Evolutionary conservation across 2,888 invertebrate species (phyloP).

Genomic region (Azorinus chamasolen): DNA sequence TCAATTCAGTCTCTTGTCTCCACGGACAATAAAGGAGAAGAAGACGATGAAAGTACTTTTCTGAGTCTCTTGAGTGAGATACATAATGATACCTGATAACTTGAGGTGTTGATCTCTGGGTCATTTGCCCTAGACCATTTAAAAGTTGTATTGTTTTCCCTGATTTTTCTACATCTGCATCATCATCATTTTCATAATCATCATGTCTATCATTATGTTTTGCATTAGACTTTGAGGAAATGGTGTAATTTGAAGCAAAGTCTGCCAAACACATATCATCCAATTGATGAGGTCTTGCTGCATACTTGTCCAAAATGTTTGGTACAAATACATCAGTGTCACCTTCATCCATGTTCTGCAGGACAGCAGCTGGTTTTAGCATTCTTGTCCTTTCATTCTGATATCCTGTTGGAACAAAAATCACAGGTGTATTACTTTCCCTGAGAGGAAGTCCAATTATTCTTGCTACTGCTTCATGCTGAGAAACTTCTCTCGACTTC

Average conservation of each 20-base stretch:
- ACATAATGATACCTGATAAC: constrained; percentile 39
- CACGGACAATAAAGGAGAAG: constrained; percentile 48
- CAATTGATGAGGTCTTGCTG: constrained; percentile 32
- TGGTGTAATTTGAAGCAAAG: constrained; percentile 43
- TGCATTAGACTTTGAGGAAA: too few species aligned
- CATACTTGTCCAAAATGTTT: constrained; percentile 48
- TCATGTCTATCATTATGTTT: too few species aligned
- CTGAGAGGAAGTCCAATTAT: constrained; percentile 35
- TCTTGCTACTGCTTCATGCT: constrained; percentile 53
- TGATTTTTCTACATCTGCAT: too few species aligned
- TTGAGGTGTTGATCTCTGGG: constrained; percentile 18
- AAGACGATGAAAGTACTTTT: constrained; percentile 32
- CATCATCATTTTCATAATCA: too few species aligned
- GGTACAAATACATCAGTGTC: constrained; percentile 48
- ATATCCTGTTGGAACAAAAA: constrained; percentile 42
- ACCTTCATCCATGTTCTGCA: constrained; percentile 43
- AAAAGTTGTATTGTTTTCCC: too few species aligned
- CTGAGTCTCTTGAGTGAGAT: constrained; percentile 29
- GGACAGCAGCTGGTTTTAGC: constrained; percentile 22
- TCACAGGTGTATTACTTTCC: constrained; percentile 34
- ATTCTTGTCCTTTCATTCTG: constrained; percentile 47
- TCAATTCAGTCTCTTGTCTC: constrained; percentile 37
- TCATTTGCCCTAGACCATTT: constrained; percentile 32
- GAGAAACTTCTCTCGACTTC: constrained; percentile 52
- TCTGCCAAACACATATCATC: constrained; percentile 49